Base-by-base conservation (phyloP, 2,888 invertebrate species). In the Leptarthrus brevirostris region DNA sequence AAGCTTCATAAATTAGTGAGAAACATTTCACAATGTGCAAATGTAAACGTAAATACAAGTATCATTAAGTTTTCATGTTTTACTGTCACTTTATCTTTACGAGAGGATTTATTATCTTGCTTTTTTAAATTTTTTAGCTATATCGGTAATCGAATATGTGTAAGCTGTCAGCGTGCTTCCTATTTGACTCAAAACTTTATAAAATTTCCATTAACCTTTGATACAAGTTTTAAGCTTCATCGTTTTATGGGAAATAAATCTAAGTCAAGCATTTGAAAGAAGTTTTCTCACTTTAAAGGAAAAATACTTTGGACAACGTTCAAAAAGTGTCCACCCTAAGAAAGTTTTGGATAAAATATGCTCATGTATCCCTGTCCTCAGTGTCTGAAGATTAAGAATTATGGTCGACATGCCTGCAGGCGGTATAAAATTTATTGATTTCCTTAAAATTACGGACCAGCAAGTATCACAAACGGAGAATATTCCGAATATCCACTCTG, bases 271-370 rank as follows among this genome's bases (percentile, higher is more conserved):
- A 20, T 58, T 58, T 58, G 34, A 58, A 58, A 58, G 34, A 18
- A 36, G 18, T 58, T 58, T 58, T 58, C 58, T 12, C 58, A 36
- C 58, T 58, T 20, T 20, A 5, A 5, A 12, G 12, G 36, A 58
- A 58, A 56, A 56, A 36, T 58, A 36, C 20, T 22, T 74, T 74
- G 74, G 74, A 61, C 74, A 61, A 66, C 52, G 71, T 71, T 74
- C 71, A 71, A 64, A 71, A 71, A 74, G 71, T 74, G 71, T 74
- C 74, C 71, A 74, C 71, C 61, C 71, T 52, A 74, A 61, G 53
- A 74, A 74, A 74, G 71, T 74, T 74, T 74, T 52, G 8, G 26
- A 3, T 40, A n/a, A 40, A 40, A 12, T 40, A 40, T 40, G 40
- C 12, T n/a, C 40, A 40, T 40, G 40, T n/a, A 40, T n/a, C 40